Conservation (phyloP, 35 echinoderm and acorn worm species). For the Lytechinus variegatus region DNA sequence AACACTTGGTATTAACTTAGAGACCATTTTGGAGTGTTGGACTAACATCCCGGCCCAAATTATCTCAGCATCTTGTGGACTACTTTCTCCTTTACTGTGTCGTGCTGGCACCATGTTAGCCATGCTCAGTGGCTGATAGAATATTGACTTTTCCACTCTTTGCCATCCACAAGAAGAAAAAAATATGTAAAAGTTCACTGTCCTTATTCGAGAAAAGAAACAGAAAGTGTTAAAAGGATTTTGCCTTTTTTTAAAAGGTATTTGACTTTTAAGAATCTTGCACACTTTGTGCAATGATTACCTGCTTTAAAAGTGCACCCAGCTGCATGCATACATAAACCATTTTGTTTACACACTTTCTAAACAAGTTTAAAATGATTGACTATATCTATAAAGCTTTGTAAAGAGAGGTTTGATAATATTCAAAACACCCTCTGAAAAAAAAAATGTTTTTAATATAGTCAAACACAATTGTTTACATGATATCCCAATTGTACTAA, state of each 20-base stretch:
- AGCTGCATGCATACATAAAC: no score
- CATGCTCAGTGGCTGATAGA: slow-evolving; percentile 1
- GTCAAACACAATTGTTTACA: no score
- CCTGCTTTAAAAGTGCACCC: no score
- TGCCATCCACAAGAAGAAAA: not conserved
- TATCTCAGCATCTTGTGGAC: not conserved
- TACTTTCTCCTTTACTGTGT: not conserved
- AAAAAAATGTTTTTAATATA: no score
- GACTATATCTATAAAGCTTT: no score
- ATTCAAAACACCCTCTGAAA: no score
- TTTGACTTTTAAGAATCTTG: not conserved
- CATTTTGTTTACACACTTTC: not conserved
- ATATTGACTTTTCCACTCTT: not conserved
- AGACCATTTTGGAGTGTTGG: not conserved
- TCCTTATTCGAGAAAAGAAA: not conserved
- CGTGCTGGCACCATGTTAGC: not conserved
- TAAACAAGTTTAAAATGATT: not conserved
- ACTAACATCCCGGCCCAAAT: slow-evolving; percentile 17
- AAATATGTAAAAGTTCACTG: not conserved
- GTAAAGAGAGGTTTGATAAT: no score
- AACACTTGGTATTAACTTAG: slow-evolving; percentile 18
- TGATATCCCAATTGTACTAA: no score
- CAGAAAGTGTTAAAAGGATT: not conserved
- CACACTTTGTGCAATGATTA: not conserved
- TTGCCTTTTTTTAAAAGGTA: not conserved